phyloP scores from a whole-genome alignment of 2,888 invertebrate species.

The Thymelicus acteon region DNA sequence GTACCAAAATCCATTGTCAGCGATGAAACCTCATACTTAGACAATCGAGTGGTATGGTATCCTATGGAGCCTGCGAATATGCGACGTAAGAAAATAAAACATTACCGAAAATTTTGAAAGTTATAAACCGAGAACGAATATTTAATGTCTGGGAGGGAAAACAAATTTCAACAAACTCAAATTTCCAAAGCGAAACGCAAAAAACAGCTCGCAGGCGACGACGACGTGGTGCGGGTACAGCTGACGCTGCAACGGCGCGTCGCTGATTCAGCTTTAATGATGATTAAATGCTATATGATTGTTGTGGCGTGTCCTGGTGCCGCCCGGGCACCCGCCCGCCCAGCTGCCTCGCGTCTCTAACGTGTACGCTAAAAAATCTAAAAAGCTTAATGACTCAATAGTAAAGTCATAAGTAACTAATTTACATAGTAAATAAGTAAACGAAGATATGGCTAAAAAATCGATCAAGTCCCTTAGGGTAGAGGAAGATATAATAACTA shows the following conservation, averaged over 20 bases:
- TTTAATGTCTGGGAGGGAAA: constrained; percentile 11
- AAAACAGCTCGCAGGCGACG: constrained; percentile 62
- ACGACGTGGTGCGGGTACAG: constrained; percentile 51
- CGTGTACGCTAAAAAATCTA: not conserved
- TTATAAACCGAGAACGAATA: constrained; percentile 1
- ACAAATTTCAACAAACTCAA: constrained; percentile 18
- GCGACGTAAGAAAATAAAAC: no score
- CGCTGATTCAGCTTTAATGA: constrained; percentile 81
- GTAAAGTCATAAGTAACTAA: no score
- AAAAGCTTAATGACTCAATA: constrained; percentile 13
- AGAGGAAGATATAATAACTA: no score
- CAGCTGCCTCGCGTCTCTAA: constrained; percentile 1
- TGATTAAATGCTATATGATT: constrained; percentile 82
- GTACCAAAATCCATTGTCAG: no score
- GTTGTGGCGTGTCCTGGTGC: constrained; percentile 58
- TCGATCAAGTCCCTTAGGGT: no score
- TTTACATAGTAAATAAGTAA: no score
- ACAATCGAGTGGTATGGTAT: no score
- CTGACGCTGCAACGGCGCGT: constrained; percentile 66
- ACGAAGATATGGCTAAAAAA: no score
- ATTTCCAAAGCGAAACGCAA: constrained; percentile 49
- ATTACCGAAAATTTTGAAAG: not conserved
- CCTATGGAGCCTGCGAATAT: no score
- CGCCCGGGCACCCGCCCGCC: constrained; percentile 35
- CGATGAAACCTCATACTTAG: no score